Percentiles rank a stretch among this genome's conserved stretches.
Conservation (phyloP, 2,888 invertebrate species). For the Emesis furor region DNA sequence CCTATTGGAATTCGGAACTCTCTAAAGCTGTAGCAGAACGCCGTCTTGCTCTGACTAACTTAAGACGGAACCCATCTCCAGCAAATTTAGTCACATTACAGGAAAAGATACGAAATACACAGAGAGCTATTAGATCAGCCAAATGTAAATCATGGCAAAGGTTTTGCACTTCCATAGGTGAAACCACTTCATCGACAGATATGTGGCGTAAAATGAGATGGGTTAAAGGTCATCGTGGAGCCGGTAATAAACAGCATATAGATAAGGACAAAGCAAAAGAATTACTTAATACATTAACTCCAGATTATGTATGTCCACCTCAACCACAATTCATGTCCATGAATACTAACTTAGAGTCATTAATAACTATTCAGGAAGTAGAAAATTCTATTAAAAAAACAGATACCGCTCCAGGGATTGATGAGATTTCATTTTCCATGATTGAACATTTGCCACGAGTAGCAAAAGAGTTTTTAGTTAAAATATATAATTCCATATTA, state of each 20-base stretch:
- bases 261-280: conserved; percentile 37
- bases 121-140: conserved; percentile 48
- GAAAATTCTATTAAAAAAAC: conserved; percentile 46
- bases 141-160: conserved; percentile 55
- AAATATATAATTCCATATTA: conserved; percentile 44
- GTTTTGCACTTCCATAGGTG: conserved; percentile 53
- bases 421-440: conserved; percentile 60
- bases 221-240: conserved; percentile 43
- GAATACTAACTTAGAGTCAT: conserved; percentile 30
- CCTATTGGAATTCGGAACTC: conserved; percentile 71
- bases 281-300: conserved; percentile 45
- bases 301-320: conserved; percentile 46
- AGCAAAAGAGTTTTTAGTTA: conserved; percentile 45
- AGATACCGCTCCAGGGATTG: conserved; percentile 51
- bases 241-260: not conserved
- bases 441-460: conserved; percentile 39
- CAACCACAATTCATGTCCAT: conserved; percentile 33
- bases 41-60: conserved; percentile 61
- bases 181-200: conserved; percentile 41
- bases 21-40: conserved; percentile 70
- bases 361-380: conserved; percentile 46
- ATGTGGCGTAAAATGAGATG: conserved; percentile 66
- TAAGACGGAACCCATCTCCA: conserved; percentile 71
- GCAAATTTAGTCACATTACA: conserved; percentile 49
- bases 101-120: conserved; percentile 36